Conservation (phyloP, 2,797 vertebrate species). For the Neoniphon sammara region DNA sequence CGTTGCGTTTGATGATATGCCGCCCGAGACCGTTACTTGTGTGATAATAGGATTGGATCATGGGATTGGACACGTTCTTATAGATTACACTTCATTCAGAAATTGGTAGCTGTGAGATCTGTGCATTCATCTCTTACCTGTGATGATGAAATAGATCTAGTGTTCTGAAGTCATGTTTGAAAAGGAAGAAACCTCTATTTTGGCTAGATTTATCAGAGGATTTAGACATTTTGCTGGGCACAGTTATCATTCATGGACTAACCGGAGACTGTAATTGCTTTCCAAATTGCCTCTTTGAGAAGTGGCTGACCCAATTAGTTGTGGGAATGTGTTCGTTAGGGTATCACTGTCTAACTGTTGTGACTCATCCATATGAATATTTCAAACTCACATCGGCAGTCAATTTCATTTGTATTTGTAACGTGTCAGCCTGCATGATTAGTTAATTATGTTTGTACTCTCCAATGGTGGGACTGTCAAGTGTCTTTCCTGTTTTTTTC, state of each 20-base stretch:
- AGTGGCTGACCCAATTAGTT: slow-evolving; percentile 79
- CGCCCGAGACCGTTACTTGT: slow-evolving; percentile 49
- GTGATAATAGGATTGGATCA: slow-evolving; percentile 64
- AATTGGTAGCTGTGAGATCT: slow-evolving; percentile 43
- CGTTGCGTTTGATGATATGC: slow-evolving; percentile 65
- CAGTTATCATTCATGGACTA: slow-evolving; percentile 65
- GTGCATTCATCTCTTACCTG: slow-evolving; percentile 44
- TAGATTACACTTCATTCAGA: slow-evolving; percentile 38
- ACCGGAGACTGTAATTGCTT: slow-evolving; percentile 76
- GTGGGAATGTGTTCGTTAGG: slow-evolving; percentile 74
- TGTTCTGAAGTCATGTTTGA: slow-evolving; percentile 48
- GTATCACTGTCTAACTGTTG: slow-evolving; percentile 64
- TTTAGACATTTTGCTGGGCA: slow-evolving; percentile 50
- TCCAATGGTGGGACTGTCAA: slow-evolving; percentile 48
- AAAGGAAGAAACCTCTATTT: slow-evolving; percentile 53
- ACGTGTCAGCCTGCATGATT: slow-evolving; percentile 75
- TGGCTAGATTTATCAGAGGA: slow-evolving; percentile 49
- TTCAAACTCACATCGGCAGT: slow-evolving; percentile 76
- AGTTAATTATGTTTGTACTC: slow-evolving; percentile 77
- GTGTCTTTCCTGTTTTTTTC: slow-evolving; percentile 37
- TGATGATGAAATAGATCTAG: slow-evolving; percentile 58
- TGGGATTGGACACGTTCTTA: slow-evolving; percentile 51
- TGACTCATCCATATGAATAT: slow-evolving; percentile 74
- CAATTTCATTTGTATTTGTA: slow-evolving; percentile 77
- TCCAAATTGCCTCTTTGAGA: slow-evolving; percentile 76